phyloP scores from a whole-genome alignment of 92 coral and sea anemone species.

The Umimayanthus kanabou region DNA sequence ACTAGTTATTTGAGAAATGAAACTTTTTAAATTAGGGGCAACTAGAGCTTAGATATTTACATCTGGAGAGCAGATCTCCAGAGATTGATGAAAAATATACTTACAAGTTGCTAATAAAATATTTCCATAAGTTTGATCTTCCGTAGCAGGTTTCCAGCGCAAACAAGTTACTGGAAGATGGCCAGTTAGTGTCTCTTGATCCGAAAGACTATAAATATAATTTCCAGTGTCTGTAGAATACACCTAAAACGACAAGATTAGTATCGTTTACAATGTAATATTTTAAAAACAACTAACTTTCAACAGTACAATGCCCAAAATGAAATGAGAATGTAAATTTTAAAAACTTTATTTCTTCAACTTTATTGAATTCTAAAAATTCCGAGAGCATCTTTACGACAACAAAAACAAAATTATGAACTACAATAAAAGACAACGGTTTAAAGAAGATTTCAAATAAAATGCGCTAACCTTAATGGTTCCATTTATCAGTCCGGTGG shows the following conservation, averaged over 20 bases:
- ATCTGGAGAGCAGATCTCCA: background rate
- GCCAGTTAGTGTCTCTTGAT: slow-evolving; percentile 79
- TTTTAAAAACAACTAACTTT: no score
- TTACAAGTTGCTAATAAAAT: slow-evolving; percentile 87
- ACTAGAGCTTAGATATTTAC: background rate
- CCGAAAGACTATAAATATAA: slow-evolving; percentile 88
- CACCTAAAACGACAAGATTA: slow-evolving; percentile 51
- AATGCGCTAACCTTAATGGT: slow-evolving; percentile 70
- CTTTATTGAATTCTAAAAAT: background rate
- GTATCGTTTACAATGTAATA: background rate
- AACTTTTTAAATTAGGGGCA: no score
- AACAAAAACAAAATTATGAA: background rate
- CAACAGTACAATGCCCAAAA: background rate
- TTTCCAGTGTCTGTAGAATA: slow-evolving; percentile 82
- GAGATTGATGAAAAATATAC: slow-evolving; percentile 12
- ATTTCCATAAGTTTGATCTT: slow-evolving; percentile 74
- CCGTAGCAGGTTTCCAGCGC: slow-evolving; percentile 79
- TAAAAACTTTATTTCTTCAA: background rate
- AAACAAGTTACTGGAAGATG: slow-evolving; percentile 96
- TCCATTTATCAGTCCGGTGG: slow-evolving; percentile 92
- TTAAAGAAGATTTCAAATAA: background rate
- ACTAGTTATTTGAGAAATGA: no score
- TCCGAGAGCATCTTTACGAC: background rate
- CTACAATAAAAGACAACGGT: background rate
- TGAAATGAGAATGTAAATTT: background rate